Evolutionary conservation across 2,113 vertebrate species (phyloP).

Genomic region (Perca fluviatilis): DNA sequence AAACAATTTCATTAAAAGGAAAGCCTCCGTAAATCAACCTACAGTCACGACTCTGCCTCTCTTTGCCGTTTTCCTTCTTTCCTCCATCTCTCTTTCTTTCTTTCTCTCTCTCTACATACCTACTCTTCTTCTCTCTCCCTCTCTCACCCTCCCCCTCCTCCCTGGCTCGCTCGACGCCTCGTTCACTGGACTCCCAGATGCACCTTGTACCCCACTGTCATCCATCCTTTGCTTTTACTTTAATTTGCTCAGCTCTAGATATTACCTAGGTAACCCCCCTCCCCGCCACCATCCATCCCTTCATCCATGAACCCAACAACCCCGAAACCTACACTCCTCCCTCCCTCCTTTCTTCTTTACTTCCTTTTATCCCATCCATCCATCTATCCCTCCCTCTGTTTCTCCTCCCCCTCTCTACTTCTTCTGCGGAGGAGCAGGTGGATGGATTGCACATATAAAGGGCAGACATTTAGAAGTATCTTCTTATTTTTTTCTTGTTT

Average conservation of each 20-base stretch:
- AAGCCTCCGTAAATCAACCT: conserved; percentile 98
- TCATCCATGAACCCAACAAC: conserved; percentile 76
- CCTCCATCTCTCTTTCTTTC: conserved; percentile 41
- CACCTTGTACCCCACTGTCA: conserved; percentile 62
- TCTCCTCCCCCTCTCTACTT: conserved; percentile 51
- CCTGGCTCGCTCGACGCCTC: conserved; percentile 52
- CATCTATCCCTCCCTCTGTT: conserved; percentile 54
- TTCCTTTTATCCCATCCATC: not conserved
- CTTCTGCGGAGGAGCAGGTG: conserved; percentile 37
- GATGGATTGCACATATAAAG: conserved; percentile 52
- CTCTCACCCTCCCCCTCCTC: conserved; percentile 34
- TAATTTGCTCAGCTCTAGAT: conserved; percentile 89
- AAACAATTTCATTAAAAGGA: conserved; percentile 99
- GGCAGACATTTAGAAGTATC: conserved; percentile 54
- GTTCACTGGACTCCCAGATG: conserved; percentile 60
- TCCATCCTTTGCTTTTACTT: conserved; percentile 90
- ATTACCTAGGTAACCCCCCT: conserved; percentile 33
- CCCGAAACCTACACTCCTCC: conserved; percentile 59
- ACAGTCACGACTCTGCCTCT: conserved; percentile 91
- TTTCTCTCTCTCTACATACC: not conserved
- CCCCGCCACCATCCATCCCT: conserved; percentile 39
- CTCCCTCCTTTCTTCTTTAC: conserved; percentile 67
- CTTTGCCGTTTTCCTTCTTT: conserved; percentile 81
- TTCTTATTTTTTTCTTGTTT: not conserved
- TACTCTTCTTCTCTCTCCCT: not conserved